A percentile compares a stretch with the other conserved stretches of the same genome.
Conservation (phyloP, 2,888 invertebrate genomes). For the Pristionchus mayeri region DNA sequence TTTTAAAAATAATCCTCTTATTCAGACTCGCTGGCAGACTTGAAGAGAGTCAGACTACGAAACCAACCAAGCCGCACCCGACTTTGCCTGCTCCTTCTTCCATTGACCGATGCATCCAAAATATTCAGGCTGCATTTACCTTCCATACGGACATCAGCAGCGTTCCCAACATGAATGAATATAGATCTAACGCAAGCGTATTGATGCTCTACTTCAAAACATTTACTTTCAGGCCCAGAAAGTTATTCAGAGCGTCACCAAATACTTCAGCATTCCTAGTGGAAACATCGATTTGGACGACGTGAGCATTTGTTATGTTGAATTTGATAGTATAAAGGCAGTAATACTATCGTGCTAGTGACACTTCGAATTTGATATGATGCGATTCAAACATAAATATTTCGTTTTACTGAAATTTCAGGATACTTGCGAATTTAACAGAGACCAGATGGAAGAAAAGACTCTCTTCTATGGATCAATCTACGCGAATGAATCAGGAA, state of each 20-base stretch:
- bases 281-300: conserved; percentile 2
- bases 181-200: not conserved
- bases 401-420: not conserved
- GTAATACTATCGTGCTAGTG: not conserved
- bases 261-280: not conserved
- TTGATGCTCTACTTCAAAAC: not conserved
- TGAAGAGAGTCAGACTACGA: not conserved
- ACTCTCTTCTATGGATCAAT: not conserved
- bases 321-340: not conserved
- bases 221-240: not conserved
- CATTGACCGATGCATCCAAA: not conserved
- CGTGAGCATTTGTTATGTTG: no score
- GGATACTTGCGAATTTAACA: not conserved
- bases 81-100: not conserved
- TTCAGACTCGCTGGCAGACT: not conserved
- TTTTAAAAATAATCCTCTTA: no score
- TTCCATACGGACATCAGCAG: conserved; percentile 29
- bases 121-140: not conserved
- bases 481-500: not conserved
- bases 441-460: not conserved
- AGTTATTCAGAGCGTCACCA: not conserved
- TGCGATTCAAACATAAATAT: not conserved
- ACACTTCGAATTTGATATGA: not conserved
- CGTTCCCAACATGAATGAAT: not conserved
- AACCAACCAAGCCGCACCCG: not conserved